These are phyloP conservation scores for Callopanchax toddi DNA, from an alignment of 2,113 vertebrate species.

Conservation along the genomic window DNA sequence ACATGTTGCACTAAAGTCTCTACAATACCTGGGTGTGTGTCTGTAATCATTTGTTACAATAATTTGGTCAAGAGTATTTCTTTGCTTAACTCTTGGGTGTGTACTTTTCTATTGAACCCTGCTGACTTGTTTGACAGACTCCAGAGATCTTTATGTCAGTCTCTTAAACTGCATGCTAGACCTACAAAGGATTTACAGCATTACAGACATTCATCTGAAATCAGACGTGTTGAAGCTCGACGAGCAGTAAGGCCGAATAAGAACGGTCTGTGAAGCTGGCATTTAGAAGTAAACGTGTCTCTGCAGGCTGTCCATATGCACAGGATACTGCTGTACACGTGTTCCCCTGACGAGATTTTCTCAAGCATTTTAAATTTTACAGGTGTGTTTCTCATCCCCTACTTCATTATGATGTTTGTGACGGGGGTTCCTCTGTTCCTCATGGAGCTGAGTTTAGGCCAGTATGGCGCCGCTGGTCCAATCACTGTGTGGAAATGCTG, in stretches of 20 bases:
- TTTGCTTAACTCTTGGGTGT: slow-evolving; percentile 33
- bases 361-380: slow-evolving; percentile 8
- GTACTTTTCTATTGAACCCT: slow-evolving; percentile 13
- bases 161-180: slow-evolving; percentile 6
- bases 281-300: slow-evolving; percentile 20
- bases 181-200: slow-evolving; percentile 12
- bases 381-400: slow-evolving; percentile 87
- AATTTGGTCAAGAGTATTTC: slow-evolving; percentile 15
- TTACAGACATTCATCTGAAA: slow-evolving; percentile 7
- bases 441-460: slow-evolving; percentile 88
- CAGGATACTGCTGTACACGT: neutral
- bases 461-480: slow-evolving; percentile 82
- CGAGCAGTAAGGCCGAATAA: neutral
- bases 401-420: slow-evolving; percentile 85
- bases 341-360: neutral
- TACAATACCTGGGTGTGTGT: slow-evolving; percentile 13
- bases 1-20: neutral
- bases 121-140: slow-evolving; percentile 19
- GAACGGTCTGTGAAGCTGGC: slow-evolving; percentile 4
- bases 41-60: slow-evolving; percentile 23
- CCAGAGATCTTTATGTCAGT: slow-evolving; percentile 10
- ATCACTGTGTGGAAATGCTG: slow-evolving; percentile 88
- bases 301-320: neutral
- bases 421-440: slow-evolving; percentile 85
- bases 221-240: slow-evolving; percentile 38